phyloP scores from a whole-genome alignment of 1,140 invertebrate species.

The Parasteatoda tepidariorum region DNA sequence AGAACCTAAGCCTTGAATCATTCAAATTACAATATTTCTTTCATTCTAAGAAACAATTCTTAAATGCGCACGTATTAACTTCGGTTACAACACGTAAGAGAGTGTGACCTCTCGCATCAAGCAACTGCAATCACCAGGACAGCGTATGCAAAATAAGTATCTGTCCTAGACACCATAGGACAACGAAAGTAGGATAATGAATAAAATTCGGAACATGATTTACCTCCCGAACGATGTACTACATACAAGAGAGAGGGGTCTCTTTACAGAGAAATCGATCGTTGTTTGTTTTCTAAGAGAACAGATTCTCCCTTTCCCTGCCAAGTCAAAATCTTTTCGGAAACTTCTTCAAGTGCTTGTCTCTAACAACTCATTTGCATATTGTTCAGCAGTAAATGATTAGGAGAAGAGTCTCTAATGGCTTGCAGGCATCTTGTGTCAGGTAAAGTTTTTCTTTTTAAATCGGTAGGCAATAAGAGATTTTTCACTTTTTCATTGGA shows the following conservation, averaged over 20 bases:
- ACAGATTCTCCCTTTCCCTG: background rate
- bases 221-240: constrained; percentile 29
- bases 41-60: background rate
- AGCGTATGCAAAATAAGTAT: background rate
- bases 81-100: no score
- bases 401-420: constrained; percentile 5
- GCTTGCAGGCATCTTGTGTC: background rate
- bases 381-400: constrained; percentile 11
- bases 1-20: background rate
- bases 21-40: background rate
- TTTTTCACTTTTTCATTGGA: no score
- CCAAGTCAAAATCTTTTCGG: background rate
- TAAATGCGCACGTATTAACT: no score
- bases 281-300: constrained; percentile 14
- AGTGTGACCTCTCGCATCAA: background rate
- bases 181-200: background rate
- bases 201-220: constrained; percentile 10
- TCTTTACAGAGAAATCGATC: constrained; percentile 3
- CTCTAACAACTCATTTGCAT: constrained; percentile 38
- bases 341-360: no score
- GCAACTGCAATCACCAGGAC: background rate
- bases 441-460: no score
- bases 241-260: background rate
- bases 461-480: no score
- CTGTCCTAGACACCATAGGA: constrained; percentile 3